Conservation (phyloP, 2,888 invertebrate species). For the Hypolimnas misippus region DNA sequence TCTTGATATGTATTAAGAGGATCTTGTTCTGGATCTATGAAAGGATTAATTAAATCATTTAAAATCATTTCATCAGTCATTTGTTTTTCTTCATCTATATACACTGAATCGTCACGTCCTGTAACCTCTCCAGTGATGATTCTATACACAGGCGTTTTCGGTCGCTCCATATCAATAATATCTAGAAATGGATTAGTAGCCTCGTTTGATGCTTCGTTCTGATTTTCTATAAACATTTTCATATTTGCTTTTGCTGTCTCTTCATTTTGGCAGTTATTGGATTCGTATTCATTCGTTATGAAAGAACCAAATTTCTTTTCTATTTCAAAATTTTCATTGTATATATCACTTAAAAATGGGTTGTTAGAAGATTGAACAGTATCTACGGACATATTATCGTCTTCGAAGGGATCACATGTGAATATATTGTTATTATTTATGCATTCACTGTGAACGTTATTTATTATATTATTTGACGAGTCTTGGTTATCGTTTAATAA, state of each 20-base stretch:
- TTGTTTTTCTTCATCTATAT: constrained; percentile 54
- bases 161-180: constrained; percentile 53
- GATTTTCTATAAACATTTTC: constrained; percentile 25
- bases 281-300: constrained; percentile 70
- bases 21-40: constrained; percentile 49
- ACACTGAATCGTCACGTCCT: constrained; percentile 58
- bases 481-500: constrained; percentile 16
- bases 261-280: constrained; percentile 70
- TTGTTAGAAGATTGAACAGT: constrained; percentile 58
- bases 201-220: constrained; percentile 17
- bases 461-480: constrained; percentile 1
- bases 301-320: constrained; percentile 65
- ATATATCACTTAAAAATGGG: constrained; percentile 63
- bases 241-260: constrained; percentile 47
- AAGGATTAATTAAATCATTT: constrained; percentile 71
- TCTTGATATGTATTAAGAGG: constrained; percentile 20
- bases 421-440: constrained; percentile 51
- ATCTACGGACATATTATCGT: constrained; percentile 53
- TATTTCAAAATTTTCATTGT: constrained; percentile 57
- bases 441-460: constrained; percentile 45
- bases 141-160: constrained; percentile 75
- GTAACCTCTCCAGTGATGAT: constrained; percentile 63
- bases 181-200: constrained; percentile 38
- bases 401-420: constrained; percentile 53
- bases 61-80: constrained; percentile 54